A percentile compares a stretch with the other conserved stretches of the same genome.
phyloP scores from a whole-genome alignment of 2,888 invertebrate species.

The Drosophila ezoana region DNA sequence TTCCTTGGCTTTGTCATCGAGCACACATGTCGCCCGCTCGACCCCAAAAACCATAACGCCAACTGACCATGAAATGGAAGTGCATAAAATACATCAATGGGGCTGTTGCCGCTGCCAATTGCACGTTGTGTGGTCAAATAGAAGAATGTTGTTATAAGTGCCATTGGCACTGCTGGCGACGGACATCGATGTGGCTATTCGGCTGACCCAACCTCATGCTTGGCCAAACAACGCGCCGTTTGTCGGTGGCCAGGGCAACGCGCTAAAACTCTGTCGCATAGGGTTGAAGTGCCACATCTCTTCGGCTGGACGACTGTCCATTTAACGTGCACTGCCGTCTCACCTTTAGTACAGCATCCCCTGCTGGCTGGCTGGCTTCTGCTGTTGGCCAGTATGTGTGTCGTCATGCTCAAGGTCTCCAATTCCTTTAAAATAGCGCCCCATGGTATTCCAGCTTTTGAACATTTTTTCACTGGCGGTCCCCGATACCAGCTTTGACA shows the following conservation, averaged over 20 bases:
- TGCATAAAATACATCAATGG: slow-evolving; percentile 75
- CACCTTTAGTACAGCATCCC: slow-evolving; percentile 24
- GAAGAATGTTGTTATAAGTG: slow-evolving; percentile 45
- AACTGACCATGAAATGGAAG: slow-evolving; percentile 79
- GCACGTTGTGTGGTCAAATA: slow-evolving; percentile 75
- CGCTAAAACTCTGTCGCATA: slow-evolving; percentile 3
- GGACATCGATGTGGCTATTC: slow-evolving; percentile 26
- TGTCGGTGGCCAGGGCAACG: slow-evolving; percentile 41
- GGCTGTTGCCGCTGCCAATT: slow-evolving; percentile 66
- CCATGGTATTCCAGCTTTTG: slow-evolving; percentile 25
- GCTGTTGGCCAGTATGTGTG: slow-evolving; percentile 2
- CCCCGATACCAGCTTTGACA: slow-evolving; percentile 66
- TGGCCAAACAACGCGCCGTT: slow-evolving; percentile 17
- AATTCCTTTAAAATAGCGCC: slow-evolving; percentile 48
- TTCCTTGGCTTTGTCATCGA: slow-evolving; percentile 43
- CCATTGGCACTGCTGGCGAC: slow-evolving; percentile 28
- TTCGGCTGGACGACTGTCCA: slow-evolving; percentile 14
- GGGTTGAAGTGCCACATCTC: slow-evolving; percentile 1
- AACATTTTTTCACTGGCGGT: slow-evolving; percentile 23
- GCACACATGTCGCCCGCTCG: slow-evolving; percentile 59
- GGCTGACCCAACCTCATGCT: slow-evolving; percentile 6
- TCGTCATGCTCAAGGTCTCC: slow-evolving; percentile 22
- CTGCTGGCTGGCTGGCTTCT: background rate
- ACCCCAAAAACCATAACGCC: slow-evolving; percentile 65
- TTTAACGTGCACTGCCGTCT: slow-evolving; percentile 15